Evolutionary conservation across 2,113 vertebrate genomes (phyloP).

Genomic region (Peromyscus polionotus): DNA sequence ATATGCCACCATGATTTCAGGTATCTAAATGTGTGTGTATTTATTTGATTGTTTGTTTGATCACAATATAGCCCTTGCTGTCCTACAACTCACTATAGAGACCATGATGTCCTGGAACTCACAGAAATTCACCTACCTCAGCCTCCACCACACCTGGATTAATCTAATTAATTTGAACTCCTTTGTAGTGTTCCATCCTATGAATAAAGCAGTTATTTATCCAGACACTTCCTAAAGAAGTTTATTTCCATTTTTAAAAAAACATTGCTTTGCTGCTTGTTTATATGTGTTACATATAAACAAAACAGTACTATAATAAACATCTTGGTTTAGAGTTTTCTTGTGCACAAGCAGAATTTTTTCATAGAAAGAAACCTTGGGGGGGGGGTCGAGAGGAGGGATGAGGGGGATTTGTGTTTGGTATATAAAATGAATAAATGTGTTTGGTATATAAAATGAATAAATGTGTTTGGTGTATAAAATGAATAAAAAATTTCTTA

Average conservation of each 20-base stretch:
- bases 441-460: no score
- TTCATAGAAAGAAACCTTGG: neutral
- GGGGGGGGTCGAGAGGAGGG: no score
- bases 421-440: no score
- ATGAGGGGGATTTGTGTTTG: no score
- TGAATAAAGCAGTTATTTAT: slow-evolving; percentile 37
- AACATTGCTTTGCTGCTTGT: neutral
- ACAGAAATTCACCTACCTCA: neutral
- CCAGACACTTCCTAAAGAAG: slow-evolving; percentile 25
- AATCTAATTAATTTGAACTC: slow-evolving; percentile 48
- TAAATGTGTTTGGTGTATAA: no score
- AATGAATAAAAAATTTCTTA: no score
- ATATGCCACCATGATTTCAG: neutral
- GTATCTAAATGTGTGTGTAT: neutral
- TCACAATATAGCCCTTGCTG: neutral
- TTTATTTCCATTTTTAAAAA: slow-evolving; percentile 10
- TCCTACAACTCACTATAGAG: neutral
- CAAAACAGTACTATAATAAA: slow-evolving; percentile 53
- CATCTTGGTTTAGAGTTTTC: slow-evolving; percentile 7
- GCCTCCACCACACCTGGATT: neutral
- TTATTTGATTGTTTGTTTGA: neutral
- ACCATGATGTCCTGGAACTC: neutral
- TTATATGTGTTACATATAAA: neutral
- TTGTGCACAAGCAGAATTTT: neutral
- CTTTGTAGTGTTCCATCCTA: neutral